These are phyloP conservation scores for Seira sanloemensis DNA, from an alignment of 2,888 invertebrate species.

Conservation along the genomic window DNA sequence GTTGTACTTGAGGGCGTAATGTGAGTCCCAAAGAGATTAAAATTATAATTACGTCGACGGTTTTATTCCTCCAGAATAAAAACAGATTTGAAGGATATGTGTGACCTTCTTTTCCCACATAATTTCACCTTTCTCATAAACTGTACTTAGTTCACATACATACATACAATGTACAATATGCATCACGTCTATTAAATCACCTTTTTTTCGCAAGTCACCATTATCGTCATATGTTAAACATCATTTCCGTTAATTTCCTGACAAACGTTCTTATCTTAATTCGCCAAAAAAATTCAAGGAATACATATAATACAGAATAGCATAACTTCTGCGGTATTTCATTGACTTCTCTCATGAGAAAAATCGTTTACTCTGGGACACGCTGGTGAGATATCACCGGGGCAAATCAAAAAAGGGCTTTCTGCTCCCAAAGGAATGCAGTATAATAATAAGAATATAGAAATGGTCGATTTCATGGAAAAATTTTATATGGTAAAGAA, in stretches of 20 bases:
- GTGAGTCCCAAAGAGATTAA: conserved; percentile 6
- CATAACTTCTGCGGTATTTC: not conserved
- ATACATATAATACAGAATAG: too few relatives aligned
- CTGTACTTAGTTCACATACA: not conserved
- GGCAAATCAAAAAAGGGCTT: too few relatives aligned
- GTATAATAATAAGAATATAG: too few relatives aligned
- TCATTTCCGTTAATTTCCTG: conserved; percentile 1
- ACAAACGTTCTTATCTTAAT: too few relatives aligned
- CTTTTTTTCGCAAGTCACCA: not conserved
- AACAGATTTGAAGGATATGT: not conserved
- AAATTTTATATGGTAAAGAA: not conserved
- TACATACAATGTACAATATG: too few relatives aligned
- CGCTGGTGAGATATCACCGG: too few relatives aligned
- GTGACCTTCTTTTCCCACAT: not conserved
- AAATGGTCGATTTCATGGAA: too few relatives aligned
- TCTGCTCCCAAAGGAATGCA: not conserved
- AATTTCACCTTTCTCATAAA: not conserved
- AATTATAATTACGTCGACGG: not conserved
- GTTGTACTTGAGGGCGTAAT: conserved; percentile 10
- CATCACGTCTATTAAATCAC: too few relatives aligned
- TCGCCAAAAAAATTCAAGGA: too few relatives aligned
- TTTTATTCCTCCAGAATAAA: conserved; percentile 19
- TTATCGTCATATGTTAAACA: not conserved
- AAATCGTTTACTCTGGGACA: too few relatives aligned
- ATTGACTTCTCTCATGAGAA: not conserved